Evolutionary conservation across 2,888 invertebrate species (phyloP).

Genomic region (Cynaeus angustus): DNA sequence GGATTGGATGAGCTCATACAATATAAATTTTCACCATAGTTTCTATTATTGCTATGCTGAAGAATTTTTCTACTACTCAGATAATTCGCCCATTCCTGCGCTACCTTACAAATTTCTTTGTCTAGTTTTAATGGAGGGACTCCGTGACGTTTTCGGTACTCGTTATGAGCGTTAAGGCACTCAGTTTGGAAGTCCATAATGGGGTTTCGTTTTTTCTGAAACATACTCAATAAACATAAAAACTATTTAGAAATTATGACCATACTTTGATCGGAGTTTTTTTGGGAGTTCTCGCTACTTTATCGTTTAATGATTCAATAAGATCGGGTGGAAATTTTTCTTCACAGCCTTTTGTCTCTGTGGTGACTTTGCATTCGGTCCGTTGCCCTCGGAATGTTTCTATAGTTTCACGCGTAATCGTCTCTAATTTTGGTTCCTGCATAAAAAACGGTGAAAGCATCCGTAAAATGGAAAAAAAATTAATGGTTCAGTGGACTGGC

Average conservation of each 20-base stretch:
- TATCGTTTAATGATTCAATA: constrained; percentile 62
- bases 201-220: constrained; percentile 59
- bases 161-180: constrained; percentile 77
- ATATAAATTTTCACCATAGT: constrained; percentile 81
- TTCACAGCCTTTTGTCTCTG: constrained; percentile 75
- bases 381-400: constrained; percentile 79
- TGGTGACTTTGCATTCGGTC: constrained; percentile 78
- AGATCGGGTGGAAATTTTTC: constrained; percentile 68
- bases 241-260: not conserved
- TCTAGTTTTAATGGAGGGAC: constrained; percentile 75
- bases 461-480: constrained; percentile 6
- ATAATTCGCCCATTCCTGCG: constrained; percentile 74
- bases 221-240: constrained; percentile 23
- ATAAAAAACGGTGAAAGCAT: constrained; percentile 37
- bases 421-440: constrained; percentile 78
- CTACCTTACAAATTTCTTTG: constrained; percentile 73
- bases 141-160: constrained; percentile 75
- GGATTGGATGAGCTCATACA: constrained; percentile 81
- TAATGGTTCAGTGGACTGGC: not conserved
- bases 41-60: constrained; percentile 75
- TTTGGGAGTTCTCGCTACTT: constrained; percentile 43
- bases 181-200: constrained; percentile 69
- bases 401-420: constrained; percentile 79
- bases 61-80: constrained; percentile 74
- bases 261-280: constrained; percentile 38